Conservation (phyloP, 2,113 vertebrate genomes). For the Accipiter cooperii region DNA sequence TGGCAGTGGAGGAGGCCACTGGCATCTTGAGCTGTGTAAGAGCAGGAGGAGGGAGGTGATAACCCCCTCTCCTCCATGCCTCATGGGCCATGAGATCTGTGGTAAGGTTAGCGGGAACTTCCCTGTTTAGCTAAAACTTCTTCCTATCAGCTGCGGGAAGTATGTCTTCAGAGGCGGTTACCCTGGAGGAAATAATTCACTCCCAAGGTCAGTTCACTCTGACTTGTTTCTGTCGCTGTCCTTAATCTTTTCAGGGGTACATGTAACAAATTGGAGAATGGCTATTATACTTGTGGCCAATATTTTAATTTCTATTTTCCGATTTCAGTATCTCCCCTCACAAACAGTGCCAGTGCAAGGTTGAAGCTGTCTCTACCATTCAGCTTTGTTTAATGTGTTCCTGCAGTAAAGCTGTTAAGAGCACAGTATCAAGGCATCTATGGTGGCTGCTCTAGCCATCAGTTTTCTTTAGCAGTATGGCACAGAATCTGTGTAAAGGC, state of each 20-base stretch:
- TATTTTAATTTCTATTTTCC: not conserved
- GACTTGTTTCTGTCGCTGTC: not conserved
- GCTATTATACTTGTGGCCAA: not conserved
- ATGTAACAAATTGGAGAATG: not conserved
- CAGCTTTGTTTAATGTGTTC: constrained; percentile 6
- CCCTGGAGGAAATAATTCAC: not conserved
- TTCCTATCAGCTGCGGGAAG: not conserved
- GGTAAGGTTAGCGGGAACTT: not conserved
- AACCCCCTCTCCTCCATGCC: not conserved
- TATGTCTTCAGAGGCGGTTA: not conserved
- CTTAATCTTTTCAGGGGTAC: not conserved
- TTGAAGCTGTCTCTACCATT: not conserved
- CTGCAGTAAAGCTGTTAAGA: not conserved
- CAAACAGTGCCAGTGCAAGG: not conserved
- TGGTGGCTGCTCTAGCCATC: not conserved
- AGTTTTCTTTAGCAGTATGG: not conserved
- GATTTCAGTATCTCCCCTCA: not conserved
- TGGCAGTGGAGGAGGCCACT: not conserved
- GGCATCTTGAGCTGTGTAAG: not conserved
- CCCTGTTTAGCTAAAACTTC: not conserved
- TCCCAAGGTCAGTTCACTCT: not conserved
- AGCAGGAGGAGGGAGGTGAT: not conserved
- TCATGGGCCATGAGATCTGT: not conserved
- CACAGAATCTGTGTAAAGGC: not conserved
- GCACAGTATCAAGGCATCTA: not conserved